A percentile compares a stretch with the other conserved stretches of the same genome.
These are phyloP conservation scores for Ceramica pisi DNA, from an alignment of 2,888 invertebrate species.

Conservation along the genomic window DNA sequence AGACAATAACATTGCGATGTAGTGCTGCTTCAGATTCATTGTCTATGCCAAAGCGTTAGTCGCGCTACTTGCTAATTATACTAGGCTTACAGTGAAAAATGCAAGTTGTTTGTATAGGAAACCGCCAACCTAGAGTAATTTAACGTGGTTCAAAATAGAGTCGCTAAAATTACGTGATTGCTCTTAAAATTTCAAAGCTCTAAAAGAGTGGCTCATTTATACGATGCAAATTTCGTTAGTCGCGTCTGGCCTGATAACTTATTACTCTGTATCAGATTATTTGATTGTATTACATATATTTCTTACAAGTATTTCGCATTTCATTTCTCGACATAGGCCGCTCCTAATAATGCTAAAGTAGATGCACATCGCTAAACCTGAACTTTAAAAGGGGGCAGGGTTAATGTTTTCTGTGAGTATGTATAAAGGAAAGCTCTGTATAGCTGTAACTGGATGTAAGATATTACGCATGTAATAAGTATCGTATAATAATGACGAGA, in stretches of 20 bases:
- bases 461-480: slow-evolving; percentile 41
- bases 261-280: background rate
- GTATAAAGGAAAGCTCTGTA: slow-evolving; percentile 57
- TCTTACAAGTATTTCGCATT: slow-evolving; percentile 14
- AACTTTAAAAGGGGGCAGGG: slow-evolving; percentile 17
- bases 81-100: background rate
- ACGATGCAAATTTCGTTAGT: background rate
- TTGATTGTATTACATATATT: background rate
- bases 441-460: slow-evolving; percentile 57
- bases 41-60: background rate
- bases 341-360: slow-evolving; percentile 10
- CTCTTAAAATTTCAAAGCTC: too few species aligned
- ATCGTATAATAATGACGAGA: slow-evolving; percentile 50
- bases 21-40: slow-evolving; percentile 15
- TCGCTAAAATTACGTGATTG: background rate
- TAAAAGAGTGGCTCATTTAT: background rate
- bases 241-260: background rate
- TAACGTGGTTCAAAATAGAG: background rate
- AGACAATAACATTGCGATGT: slow-evolving; percentile 31
- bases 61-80: background rate
- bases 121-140: background rate
- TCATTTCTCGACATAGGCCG: slow-evolving; percentile 10
- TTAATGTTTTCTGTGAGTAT: slow-evolving; percentile 21
- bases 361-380: background rate
- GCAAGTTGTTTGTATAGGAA: background rate